These are phyloP conservation scores for Thermophis baileyi DNA, from an alignment of 2,113 vertebrate species.

Conservation along the genomic window DNA sequence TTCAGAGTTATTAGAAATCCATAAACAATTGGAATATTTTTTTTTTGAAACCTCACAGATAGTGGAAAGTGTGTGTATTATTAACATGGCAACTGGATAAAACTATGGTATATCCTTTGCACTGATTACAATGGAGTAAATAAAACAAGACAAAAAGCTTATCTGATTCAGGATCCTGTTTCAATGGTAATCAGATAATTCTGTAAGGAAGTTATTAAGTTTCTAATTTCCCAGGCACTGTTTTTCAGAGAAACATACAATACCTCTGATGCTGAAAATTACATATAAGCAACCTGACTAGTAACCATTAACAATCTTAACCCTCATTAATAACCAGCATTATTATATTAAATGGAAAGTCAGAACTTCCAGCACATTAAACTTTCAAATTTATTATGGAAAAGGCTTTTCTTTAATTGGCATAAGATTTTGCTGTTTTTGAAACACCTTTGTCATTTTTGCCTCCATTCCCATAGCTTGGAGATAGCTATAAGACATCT, in stretches of 20 bases:
- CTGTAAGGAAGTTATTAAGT: background rate
- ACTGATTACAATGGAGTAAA: background rate
- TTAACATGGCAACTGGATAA: background rate
- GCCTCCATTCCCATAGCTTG: background rate
- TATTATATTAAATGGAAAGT: background rate
- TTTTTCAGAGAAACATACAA: background rate
- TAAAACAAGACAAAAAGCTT: background rate
- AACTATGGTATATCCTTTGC: background rate
- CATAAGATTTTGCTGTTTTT: background rate
- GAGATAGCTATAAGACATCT: background rate
- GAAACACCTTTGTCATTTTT: background rate
- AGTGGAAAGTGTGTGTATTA: background rate
- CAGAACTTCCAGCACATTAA: background rate
- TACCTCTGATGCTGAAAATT: background rate
- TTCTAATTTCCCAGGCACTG: background rate
- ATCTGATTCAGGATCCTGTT: background rate
- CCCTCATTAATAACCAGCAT: background rate
- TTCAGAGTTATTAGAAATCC: background rate
- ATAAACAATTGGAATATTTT: background rate
- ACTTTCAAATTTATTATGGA: background rate
- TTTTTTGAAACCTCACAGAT: background rate
- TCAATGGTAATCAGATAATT: background rate
- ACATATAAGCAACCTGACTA: background rate
- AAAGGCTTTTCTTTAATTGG: background rate
- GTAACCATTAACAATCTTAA: background rate